Percentiles rank a stretch among this genome's conserved stretches.
Evolutionary conservation across 2,888 invertebrate genomes (phyloP).

Genomic region (Napeogenes inachia): DNA sequence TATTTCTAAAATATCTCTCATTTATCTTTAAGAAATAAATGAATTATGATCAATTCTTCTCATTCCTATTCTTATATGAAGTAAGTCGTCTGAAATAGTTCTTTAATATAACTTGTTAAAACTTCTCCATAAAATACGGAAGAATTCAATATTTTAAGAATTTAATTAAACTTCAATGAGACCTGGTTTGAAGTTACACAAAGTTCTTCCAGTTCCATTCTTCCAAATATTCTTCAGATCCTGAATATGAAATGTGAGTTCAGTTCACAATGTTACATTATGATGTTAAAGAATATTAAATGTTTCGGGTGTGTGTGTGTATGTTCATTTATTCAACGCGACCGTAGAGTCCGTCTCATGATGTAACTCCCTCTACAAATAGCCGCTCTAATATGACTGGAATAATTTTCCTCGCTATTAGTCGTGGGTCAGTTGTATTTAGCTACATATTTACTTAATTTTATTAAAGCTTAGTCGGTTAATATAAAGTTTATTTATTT

Average conservation of each 20-base stretch:
- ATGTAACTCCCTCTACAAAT: slow-evolving; percentile 15
- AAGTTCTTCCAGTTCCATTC: not conserved
- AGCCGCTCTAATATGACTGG: slow-evolving; percentile 24
- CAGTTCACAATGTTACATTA: no score
- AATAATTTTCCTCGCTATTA: slow-evolving; percentile 24
- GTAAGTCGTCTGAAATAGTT: no score
- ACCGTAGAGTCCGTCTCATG: not conserved
- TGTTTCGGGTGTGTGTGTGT: not conserved
- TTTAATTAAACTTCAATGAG: slow-evolving; percentile 4
- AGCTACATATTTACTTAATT: not conserved
- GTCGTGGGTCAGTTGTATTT: slow-evolving; percentile 5
- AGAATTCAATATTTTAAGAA: slow-evolving; percentile 1
- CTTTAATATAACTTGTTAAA: no score
- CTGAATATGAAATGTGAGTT: no score
- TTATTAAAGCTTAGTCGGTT: not conserved
- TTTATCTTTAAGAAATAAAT: no score
- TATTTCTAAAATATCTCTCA: no score
- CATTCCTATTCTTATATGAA: no score
- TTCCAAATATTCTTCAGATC: no score
- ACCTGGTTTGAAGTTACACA: not conserved
- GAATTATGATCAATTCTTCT: no score
- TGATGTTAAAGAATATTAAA: no score
- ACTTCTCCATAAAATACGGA: not conserved
- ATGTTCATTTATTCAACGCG: not conserved
- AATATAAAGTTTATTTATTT: slow-evolving; percentile 3